Evolutionary conservation across 2,113 vertebrate species (phyloP).

Genomic region (Otolemur garnettii): DNA sequence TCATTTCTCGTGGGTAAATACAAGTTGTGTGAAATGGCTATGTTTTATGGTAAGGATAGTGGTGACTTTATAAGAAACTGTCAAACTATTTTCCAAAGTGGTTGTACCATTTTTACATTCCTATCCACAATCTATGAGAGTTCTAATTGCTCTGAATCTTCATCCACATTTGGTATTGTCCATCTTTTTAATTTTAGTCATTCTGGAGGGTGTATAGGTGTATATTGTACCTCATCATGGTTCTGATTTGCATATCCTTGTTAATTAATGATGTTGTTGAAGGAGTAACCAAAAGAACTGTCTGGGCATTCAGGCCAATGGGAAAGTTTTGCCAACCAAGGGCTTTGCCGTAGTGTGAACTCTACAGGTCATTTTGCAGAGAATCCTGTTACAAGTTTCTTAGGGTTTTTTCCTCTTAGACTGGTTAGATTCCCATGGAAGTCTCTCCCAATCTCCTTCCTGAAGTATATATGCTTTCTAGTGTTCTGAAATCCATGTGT

Average conservation of each 20-base stretch:
- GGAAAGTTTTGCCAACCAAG: background rate
- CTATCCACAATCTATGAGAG: background rate
- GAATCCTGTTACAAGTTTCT: background rate
- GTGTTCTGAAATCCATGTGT: background rate
- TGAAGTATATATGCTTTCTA: background rate
- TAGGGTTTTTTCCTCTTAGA: background rate
- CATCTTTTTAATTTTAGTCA: background rate
- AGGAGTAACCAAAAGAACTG: background rate
- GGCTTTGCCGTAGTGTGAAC: background rate
- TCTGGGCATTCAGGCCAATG: background rate
- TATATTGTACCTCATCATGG: background rate
- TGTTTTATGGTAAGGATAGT: background rate
- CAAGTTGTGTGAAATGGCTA: background rate
- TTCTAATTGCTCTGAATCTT: conserved; percentile 6
- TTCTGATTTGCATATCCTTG: background rate
- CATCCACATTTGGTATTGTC: background rate
- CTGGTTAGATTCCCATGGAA: background rate
- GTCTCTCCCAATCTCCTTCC: background rate
- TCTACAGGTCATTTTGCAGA: background rate
- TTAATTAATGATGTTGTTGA: background rate
- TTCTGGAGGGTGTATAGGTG: background rate
- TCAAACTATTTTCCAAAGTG: background rate
- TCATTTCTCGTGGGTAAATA: conserved; percentile 11
- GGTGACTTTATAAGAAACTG: background rate
- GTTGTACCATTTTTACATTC: background rate